Conservation (phyloP, 1,140 invertebrate genomes). For the Hetaerina americana region DNA sequence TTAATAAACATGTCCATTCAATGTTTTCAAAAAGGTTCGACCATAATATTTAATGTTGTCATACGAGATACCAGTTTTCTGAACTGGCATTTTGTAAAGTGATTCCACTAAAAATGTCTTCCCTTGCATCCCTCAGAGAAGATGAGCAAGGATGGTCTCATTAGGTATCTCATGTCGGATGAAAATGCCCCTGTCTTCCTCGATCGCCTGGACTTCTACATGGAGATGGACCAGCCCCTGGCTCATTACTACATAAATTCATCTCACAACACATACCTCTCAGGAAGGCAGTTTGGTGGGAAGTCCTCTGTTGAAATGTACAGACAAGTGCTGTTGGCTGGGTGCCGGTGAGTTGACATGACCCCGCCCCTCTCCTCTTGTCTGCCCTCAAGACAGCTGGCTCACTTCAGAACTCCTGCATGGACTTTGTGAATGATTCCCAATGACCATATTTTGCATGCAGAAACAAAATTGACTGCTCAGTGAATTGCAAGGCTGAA, state of each 20-base stretch:
- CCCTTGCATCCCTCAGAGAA: no score
- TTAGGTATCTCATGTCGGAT: conserved; percentile 93
- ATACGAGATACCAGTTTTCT: not conserved
- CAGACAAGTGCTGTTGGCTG: conserved; percentile 86
- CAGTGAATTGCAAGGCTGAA: no score
- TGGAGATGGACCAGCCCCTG: conserved; percentile 97
- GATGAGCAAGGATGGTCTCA: conserved; percentile 86
- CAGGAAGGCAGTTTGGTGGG: conserved; percentile 91
- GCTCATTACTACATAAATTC: conserved; percentile 99
- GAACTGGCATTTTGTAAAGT: conserved; percentile 6
- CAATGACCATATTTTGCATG: no score
- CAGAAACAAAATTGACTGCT: no score
- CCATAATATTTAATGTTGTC: no score
- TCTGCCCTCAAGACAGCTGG: no score
- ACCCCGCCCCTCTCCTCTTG: no score
- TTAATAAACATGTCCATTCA: no score
- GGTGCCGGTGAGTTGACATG: conserved; percentile 56
- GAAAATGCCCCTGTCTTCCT: conserved; percentile 98
- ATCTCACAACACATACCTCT: conserved; percentile 97
- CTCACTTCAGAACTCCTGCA: no score
- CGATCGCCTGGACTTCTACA: conserved; percentile 91
- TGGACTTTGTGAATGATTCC: no score
- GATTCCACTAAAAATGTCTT: conserved; percentile 12
- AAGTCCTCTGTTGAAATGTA: conserved; percentile 99
- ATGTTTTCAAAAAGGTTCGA: no score